phyloP scores from a whole-genome alignment of 1,140 invertebrate species.

The Orussus abietinus region DNA sequence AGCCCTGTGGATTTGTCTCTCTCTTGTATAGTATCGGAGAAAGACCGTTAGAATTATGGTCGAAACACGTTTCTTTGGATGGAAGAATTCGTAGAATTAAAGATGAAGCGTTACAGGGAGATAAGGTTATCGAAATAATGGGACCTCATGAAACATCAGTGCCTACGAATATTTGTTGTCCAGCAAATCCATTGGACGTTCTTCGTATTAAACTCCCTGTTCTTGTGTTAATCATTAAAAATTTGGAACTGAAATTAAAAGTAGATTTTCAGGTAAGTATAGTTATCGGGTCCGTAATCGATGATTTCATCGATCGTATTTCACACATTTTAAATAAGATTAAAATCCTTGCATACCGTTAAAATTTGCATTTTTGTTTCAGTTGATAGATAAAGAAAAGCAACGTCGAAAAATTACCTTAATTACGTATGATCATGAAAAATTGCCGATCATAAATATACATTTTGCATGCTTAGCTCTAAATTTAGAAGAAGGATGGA shows the following conservation, averaged over 20 bases:
- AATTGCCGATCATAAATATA: conserved; percentile 3
- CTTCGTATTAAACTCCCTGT: conserved; percentile 20
- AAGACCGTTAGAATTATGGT: conserved; percentile 25
- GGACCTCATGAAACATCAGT: conserved; percentile 17
- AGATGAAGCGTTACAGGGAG: conserved; percentile 21
- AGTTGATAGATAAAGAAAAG: conserved; percentile 20
- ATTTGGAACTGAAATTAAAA: conserved; percentile 18
- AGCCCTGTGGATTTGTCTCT: conserved; percentile 19
- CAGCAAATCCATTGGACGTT: conserved; percentile 16
- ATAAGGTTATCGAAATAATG: conserved; percentile 27
- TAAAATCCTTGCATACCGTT: neutral
- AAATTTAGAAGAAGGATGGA: conserved; percentile 22
- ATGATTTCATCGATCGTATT: too few species aligned
- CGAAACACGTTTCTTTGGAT: conserved; percentile 24
- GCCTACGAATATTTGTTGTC: conserved; percentile 22
- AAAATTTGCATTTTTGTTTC: conserved; percentile 1
- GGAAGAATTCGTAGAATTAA: conserved; percentile 22
- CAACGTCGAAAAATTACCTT: conserved; percentile 21
- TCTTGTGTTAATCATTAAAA: conserved; percentile 23
- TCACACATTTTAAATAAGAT: too few species aligned
- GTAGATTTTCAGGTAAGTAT: conserved; percentile 24
- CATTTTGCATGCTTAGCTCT: conserved; percentile 11
- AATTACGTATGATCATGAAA: conserved; percentile 16
- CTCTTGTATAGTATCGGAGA: conserved; percentile 26
- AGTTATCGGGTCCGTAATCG: too few species aligned